phyloP scores from a whole-genome alignment of 1,140 invertebrate species.

The Thaumatotibia leucotreta region DNA sequence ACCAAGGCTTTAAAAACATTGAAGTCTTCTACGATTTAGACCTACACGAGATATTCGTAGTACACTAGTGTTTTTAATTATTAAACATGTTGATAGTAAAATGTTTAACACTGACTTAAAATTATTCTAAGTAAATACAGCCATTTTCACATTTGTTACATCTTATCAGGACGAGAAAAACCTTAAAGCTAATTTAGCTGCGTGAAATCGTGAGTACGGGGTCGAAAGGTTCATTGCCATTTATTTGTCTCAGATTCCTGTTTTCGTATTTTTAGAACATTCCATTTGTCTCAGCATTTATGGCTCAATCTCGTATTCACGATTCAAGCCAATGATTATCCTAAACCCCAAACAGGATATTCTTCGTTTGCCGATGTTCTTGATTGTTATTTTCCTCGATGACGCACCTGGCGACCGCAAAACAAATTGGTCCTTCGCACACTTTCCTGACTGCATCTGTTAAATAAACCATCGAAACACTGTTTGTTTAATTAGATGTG shows the following conservation, averaged over 20 bases:
- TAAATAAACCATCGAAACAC: slow-evolving; percentile 1
- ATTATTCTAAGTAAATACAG: background rate
- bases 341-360: background rate
- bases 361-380: background rate
- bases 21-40: too few species aligned
- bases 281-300: background rate
- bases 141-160: background rate
- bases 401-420: background rate
- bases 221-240: background rate
- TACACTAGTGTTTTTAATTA: too few species aligned
- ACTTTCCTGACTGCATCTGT: background rate
- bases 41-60: too few species aligned
- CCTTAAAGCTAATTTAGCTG: background rate
- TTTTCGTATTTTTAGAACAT: background rate
- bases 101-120: too few species aligned
- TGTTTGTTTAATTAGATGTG: background rate
- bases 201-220: background rate
- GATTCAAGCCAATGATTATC: background rate
- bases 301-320: background rate
- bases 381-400: slow-evolving; percentile 4
- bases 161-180: background rate
- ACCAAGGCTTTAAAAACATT: too few species aligned
- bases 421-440: slow-evolving; percentile 7
- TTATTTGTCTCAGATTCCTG: background rate
- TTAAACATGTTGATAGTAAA: too few species aligned